Base-by-base conservation (phyloP, 2,113 vertebrate genomes). In the Scatophagus argus region DNA sequence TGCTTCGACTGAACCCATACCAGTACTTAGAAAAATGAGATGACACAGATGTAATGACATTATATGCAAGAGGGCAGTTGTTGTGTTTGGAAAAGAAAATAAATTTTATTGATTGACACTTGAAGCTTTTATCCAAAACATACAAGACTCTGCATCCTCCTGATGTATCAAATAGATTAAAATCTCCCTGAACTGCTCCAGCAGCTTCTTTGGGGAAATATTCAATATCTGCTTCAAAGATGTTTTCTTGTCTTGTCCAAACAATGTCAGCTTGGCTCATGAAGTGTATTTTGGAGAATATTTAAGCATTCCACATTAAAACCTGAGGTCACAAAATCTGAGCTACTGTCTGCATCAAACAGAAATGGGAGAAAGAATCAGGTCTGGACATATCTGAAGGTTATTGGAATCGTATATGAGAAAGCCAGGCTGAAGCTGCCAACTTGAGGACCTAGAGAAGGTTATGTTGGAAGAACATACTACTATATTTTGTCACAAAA, bases 1-100 rank as follows among this genome's bases (percentile, higher is more conserved):
- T 67, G 7, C 47, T 82, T 13, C 16, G 31, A n/a, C 55, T 49
- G 65, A 74, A 67, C 29, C 58, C 52, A 47, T 0, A 47, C 21
- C 13, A 55, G 62, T 64, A 38, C n/a, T 63, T 44, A 39, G 6
- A 71, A n/a, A 74, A 77, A 56, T 44, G 43, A 60, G 47, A 61
- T 66, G 47, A 32, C 62, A 49, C 31, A 54, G 67, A 55, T 9
- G n/a, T 55, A 51, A 77, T 13, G 0, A 31, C 14, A 58, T 54
- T 68, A 49, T 2, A 51, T 31, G 39, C 3, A 46, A 43, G 67
- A 49, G 25, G 31, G 3, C 23, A 23, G 43, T 54, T 66, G 52
- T 23, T 58, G 64, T 56, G 32, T 73, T 70, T 9, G 32, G 8
- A 73, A 34, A 29, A 60, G 31, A 58, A 80, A 87, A 43, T n/a